These are phyloP conservation scores for Tolypeutes matacus DNA, from an alignment of 2,797 vertebrate genomes.

Conservation along the genomic window DNA sequence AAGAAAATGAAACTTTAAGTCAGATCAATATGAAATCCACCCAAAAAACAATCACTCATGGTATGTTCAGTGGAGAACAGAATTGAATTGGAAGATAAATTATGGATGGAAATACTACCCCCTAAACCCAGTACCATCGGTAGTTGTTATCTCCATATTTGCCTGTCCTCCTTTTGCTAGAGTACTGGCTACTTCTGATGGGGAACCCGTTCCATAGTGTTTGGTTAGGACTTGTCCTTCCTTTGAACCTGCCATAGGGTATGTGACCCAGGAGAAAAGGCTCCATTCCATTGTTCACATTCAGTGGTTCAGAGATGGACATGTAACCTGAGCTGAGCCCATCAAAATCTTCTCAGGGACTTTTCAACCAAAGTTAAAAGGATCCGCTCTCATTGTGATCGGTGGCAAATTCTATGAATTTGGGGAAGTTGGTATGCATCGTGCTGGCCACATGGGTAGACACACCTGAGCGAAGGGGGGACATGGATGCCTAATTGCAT, in stretches of 20 bases:
- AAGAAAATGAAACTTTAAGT: neutral
- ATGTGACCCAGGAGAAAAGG: neutral
- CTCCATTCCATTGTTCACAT: neutral
- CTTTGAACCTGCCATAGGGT: neutral
- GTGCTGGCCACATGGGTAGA: neutral
- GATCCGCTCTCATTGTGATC: neutral
- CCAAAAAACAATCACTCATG: neutral
- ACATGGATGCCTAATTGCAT: neutral
- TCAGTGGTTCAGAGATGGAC: neutral
- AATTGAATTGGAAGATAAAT: neutral
- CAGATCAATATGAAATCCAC: neutral
- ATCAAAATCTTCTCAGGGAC: neutral
- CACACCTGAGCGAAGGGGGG: neutral
- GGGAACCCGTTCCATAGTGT: neutral
- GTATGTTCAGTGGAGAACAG: neutral
- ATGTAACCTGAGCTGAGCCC: neutral
- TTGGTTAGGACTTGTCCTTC: too few species aligned
- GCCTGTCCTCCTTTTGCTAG: neutral
- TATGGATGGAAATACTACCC: neutral
- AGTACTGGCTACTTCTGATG: neutral
- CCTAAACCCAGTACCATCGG: neutral
- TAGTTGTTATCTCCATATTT: neutral
- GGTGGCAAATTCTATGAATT: neutral
- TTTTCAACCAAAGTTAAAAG: neutral
- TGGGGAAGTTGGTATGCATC: neutral